Evolutionary conservation across 1,140 invertebrate species (phyloP).

Genomic region (Drosophila simulans): DNA sequence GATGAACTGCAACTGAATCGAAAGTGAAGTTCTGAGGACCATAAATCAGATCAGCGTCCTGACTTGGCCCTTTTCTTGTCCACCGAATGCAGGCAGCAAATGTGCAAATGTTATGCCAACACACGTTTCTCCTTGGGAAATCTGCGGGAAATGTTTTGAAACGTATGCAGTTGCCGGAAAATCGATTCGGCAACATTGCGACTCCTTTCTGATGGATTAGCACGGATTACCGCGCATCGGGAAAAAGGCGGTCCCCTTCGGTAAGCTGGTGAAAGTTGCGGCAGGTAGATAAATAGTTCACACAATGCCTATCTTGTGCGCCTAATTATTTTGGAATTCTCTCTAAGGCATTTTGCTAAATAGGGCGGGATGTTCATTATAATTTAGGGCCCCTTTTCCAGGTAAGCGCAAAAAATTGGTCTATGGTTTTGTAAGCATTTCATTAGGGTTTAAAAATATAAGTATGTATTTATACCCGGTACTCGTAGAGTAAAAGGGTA

Average conservation of each 20-base stretch:
- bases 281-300: constrained; percentile 49
- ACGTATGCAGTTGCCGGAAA: constrained; percentile 71
- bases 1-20: constrained; percentile 43
- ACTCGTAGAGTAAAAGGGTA: too few species aligned
- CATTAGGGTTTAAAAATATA: too few species aligned
- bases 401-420: background rate
- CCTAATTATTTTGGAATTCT: constrained; percentile 3
- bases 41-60: constrained; percentile 57
- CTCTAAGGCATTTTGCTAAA: background rate
- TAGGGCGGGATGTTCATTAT: constrained; percentile 27
- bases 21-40: constrained; percentile 65
- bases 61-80: constrained; percentile 21
- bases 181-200: constrained; percentile 73
- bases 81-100: constrained; percentile 58
- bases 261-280: constrained; percentile 49
- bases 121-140: constrained; percentile 55
- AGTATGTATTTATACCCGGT: too few species aligned
- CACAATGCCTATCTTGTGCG: background rate
- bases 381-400: background rate
- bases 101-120: constrained; percentile 62
- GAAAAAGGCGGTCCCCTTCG: background rate
- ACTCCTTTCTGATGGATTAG: constrained; percentile 64
- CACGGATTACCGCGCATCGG: constrained; percentile 47
- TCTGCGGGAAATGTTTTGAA: constrained; percentile 62
- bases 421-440: too few species aligned